Percentiles rank a stretch among this genome's conserved stretches.
phyloP scores from a whole-genome alignment of 1,140 invertebrate genomes.

The Bombus haemorrhoidalis region DNA sequence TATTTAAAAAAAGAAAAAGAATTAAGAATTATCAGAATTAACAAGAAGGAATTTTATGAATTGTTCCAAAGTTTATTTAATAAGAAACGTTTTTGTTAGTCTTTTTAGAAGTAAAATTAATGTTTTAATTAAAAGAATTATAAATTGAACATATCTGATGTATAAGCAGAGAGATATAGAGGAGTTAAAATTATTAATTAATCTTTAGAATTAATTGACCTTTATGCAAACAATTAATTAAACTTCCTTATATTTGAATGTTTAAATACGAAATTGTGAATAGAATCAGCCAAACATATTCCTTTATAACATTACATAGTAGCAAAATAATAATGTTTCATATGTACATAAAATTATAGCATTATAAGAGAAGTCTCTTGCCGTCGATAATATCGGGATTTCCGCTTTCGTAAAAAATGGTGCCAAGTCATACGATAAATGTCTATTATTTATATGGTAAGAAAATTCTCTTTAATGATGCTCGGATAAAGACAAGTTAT shows the following conservation, averaged over 20 bases:
- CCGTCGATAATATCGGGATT: slow-evolving; percentile 19
- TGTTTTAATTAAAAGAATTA: neutral
- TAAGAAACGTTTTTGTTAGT: neutral
- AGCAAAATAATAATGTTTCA: neutral
- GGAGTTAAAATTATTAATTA: neutral
- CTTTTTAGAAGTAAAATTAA: neutral
- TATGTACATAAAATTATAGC: neutral
- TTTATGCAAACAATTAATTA: neutral
- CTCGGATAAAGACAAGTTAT: neutral
- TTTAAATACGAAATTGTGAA: neutral
- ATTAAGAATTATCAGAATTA: slow-evolving; percentile 21
- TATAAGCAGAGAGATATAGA: neutral
- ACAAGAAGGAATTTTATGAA: neutral
- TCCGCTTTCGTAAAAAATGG: slow-evolving; percentile 11
- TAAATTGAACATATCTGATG: neutral
- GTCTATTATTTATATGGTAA: slow-evolving; percentile 11
- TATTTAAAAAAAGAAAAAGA: neutral
- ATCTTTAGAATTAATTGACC: neutral
- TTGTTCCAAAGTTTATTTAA: neutral
- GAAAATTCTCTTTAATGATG: neutral
- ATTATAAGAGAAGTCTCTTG: neutral
- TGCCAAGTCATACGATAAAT: slow-evolving; percentile 11
- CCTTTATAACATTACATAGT: neutral
- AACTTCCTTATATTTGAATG: neutral
- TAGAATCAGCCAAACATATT: neutral